These are phyloP conservation scores for Bombus affinis DNA, from an alignment of 1,140 invertebrate species.

Conservation along the genomic window DNA sequence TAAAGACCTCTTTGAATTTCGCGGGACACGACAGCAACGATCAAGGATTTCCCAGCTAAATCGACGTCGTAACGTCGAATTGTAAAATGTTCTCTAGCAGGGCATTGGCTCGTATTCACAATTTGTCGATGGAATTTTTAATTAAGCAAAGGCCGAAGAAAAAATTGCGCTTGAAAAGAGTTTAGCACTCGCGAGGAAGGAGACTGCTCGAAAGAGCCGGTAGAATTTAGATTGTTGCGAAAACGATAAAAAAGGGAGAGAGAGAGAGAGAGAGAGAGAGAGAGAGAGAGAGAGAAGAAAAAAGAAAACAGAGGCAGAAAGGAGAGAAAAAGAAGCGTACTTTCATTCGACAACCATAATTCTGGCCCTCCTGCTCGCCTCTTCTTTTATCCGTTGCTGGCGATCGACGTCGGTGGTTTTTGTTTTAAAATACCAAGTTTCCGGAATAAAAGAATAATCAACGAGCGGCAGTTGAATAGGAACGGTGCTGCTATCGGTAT, in stretches of 20 bases:
- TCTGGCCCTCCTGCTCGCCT: background rate
- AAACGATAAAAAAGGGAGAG: background rate
- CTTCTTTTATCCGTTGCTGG: too few species aligned
- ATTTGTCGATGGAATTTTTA: slow-evolving; percentile 1
- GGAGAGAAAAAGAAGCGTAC: too few species aligned
- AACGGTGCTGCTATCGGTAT: slow-evolving; percentile 15
- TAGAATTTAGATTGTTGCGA: background rate
- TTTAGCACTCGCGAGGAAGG: too few species aligned
- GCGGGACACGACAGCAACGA: background rate
- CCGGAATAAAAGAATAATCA: slow-evolving; percentile 26
- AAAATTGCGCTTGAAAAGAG: background rate
- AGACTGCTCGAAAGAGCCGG: background rate
- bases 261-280: background rate
- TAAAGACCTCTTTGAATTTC: slow-evolving; percentile 12
- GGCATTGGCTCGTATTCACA: background rate
- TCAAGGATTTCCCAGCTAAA: background rate
- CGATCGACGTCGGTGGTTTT: background rate
- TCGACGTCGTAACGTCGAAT: background rate
- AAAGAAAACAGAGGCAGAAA: too few species aligned
- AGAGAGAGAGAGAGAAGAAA: background rate
- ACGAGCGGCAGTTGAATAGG: slow-evolving; percentile 16
- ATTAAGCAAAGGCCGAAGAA: background rate
- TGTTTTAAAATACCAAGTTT: slow-evolving; percentile 22
- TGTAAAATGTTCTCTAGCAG: too few species aligned
- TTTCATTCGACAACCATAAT: background rate